Base-by-base conservation (phyloP, 2,888 invertebrate genomes). In the Spisula subtruncata region DNA sequence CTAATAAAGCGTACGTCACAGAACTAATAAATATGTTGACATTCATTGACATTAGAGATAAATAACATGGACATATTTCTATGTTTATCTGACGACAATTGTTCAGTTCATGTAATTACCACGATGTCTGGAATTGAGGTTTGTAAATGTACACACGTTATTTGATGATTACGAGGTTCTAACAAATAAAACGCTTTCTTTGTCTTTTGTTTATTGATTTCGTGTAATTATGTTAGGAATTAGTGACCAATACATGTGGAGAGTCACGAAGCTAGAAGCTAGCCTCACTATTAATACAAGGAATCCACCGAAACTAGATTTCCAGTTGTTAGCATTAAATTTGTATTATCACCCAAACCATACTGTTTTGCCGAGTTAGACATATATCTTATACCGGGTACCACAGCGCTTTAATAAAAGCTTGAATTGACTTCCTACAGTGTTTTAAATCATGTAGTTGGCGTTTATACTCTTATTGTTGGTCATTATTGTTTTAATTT, bases 171-270 rank as follows among this genome's bases (percentile, higher is more conserved):
- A 60, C n/a, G 20, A 60, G 60, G 8, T 60, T n/a, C 20, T 1
- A n/a, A 20, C 60, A 60, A 60, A 60, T n/a, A 60, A 60, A 60
- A 60, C 6, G n/a, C n/a, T 60, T 60, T 60, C 60, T n/a, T 60
- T n/a, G 60, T 60, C 60, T n/a, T 16, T 60, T 60, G n/a, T 60
- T 6, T n/a, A n/a, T 60, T 60, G 60, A n/a, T 60, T n/a, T 60
- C 18, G n/a, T 1, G 60, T n/a, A 60, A 60, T n/a, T 2, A 6
- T 60, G n/a, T 48, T 48, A 12, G n/a, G n/a, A n/a, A 48, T 48
- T 5, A 48, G n/a, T n/a, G n/a, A n/a, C n/a, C n/a, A n/a, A 6
- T 54, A 60, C 60, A 60, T n/a, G 60, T 20, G 6, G n/a, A 60
- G 18, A n/a, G 60, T 60, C 60, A 60, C 60, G 60, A n/a, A 60